A percentile compares a stretch with the other conserved stretches of the same genome.
Conservation (phyloP, 2,113 vertebrate genomes). For the Hassar affinis region DNA sequence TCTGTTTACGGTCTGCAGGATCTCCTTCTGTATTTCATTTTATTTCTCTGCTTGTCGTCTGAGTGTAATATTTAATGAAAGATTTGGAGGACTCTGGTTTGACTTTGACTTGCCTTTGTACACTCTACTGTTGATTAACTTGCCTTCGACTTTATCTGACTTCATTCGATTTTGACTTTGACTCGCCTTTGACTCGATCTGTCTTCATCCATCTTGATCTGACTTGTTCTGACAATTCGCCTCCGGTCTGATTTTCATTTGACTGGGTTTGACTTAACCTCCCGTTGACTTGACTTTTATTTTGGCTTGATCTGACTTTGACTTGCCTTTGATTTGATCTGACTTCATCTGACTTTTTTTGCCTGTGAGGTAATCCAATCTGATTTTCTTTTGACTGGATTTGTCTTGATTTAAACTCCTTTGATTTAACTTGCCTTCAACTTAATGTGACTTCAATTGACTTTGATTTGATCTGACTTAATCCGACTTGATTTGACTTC, state of each 20-base stretch:
- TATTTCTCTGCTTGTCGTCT: background rate
- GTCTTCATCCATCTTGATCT: too few species aligned
- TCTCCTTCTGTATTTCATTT: background rate
- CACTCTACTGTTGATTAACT: background rate
- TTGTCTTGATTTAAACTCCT: background rate
- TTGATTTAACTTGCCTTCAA: too few species aligned
- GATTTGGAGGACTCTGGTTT: too few species aligned
- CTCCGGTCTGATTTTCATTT: background rate
- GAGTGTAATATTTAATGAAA: too few species aligned
- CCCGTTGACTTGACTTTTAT: background rate
- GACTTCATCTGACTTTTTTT: background rate
- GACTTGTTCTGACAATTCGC: too few species aligned
- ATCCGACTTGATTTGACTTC: too few species aligned
- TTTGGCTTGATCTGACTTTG: background rate
- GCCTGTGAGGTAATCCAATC: background rate
- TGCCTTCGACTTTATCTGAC: too few species aligned
- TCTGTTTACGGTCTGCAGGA: too few species aligned
- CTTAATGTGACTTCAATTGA: background rate
- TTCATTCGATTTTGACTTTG: background rate
- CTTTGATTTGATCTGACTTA: too few species aligned
- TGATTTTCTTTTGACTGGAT: background rate
- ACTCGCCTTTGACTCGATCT: background rate
- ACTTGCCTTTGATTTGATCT: background rate
- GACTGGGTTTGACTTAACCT: background rate
- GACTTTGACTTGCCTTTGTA: too few species aligned